phyloP scores from a whole-genome alignment of 2,888 invertebrate species.

The Acleris sparsana region DNA sequence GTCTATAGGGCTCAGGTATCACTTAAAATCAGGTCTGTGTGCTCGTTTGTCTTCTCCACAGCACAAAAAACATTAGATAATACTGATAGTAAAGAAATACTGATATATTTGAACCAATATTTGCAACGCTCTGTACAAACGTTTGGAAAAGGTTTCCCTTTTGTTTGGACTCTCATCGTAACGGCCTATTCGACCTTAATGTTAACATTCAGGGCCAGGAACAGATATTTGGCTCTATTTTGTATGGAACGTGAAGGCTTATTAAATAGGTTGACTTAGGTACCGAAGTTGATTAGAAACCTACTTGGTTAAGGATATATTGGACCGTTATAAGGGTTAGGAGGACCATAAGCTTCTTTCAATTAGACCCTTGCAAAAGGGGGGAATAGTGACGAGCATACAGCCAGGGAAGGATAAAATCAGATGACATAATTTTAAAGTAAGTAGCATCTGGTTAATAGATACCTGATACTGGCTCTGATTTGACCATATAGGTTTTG shows the following conservation, averaged over 20 bases:
- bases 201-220: constrained; percentile 1
- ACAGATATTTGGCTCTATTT: too few species aligned
- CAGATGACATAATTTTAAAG: too few species aligned
- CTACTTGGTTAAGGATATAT: constrained; percentile 6
- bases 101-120: neutral
- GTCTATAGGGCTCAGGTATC: too few species aligned
- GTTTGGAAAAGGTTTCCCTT: constrained; percentile 4
- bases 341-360: neutral
- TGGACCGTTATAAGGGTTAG: neutral
- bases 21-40: too few species aligned
- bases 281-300: constrained; percentile 9
- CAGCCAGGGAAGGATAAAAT: too few species aligned
- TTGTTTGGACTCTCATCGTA: constrained; percentile 3
- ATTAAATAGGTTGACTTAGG: constrained; percentile 2
- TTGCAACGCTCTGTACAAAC: constrained; percentile 3
- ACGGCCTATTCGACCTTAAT: constrained; percentile 17
- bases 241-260: too few species aligned
- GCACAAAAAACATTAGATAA: too few species aligned
- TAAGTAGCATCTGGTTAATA: too few species aligned
- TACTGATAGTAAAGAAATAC: neutral
- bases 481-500: too few species aligned
- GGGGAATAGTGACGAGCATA: too few species aligned
- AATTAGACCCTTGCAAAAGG: too few species aligned
- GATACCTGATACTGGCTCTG: neutral
- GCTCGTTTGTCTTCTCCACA: too few species aligned